Percentiles rank a stretch among this genome's conserved stretches.
These are phyloP conservation scores for Trididemnum clinides DNA, from an alignment of 23 tunicate species.

Conservation along the genomic window DNA sequence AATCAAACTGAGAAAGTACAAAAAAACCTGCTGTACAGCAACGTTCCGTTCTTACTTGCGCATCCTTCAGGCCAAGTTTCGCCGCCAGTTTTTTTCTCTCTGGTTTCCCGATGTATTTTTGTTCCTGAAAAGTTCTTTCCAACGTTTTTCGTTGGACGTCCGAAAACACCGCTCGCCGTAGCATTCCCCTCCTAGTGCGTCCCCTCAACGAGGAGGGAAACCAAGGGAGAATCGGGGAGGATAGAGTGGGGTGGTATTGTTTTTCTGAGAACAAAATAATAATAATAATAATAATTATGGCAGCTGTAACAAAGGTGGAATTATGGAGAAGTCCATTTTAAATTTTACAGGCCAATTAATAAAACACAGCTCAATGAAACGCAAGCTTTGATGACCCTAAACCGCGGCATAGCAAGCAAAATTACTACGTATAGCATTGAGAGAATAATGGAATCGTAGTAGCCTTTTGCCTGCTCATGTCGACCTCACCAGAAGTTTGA, in stretches of 20 bases:
- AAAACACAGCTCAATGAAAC: background rate
- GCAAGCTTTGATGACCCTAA: background rate
- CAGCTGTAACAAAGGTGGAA: background rate
- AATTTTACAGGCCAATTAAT: background rate
- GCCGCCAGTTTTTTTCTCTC: slow-evolving; percentile 85
- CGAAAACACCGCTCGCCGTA: slow-evolving; percentile 89
- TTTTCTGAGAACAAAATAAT: background rate
- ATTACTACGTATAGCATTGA: too few relatives aligned
- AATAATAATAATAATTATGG: background rate
- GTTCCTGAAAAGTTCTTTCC: slow-evolving; percentile 89
- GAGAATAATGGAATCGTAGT: too few relatives aligned
- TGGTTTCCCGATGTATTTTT: slow-evolving; percentile 89
- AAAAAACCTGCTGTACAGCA: background rate
- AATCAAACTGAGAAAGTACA: background rate
- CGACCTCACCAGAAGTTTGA: too few relatives aligned
- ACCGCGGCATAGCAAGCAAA: too few relatives aligned
- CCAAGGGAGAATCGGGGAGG: slow-evolving; percentile 54
- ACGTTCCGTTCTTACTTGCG: slow-evolving; percentile 49
- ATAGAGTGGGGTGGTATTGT: background rate
- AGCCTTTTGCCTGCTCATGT: too few relatives aligned
- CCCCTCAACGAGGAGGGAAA: slow-evolving; percentile 57
- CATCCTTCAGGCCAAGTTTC: slow-evolving; percentile 86
- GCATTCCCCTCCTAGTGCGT: slow-evolving; percentile 79
- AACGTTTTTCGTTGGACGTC: slow-evolving; percentile 75
- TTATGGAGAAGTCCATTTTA: background rate